Evolutionary conservation across 2,797 vertebrate species (phyloP).

Genomic region (Tapera naevia): DNA sequence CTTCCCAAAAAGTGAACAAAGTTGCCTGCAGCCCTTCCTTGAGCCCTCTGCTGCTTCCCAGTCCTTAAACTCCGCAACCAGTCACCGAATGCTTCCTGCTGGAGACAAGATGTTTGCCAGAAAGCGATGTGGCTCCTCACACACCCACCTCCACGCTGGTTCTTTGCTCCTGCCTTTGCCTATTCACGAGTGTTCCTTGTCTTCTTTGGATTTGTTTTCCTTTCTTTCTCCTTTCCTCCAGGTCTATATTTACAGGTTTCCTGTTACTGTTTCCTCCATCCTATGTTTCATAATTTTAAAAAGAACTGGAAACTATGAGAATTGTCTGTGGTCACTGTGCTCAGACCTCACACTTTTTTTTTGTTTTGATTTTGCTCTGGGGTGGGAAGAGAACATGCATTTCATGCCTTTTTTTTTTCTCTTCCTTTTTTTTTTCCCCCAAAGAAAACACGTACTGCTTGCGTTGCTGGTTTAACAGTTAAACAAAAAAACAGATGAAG

Average conservation of each 20-base stretch:
- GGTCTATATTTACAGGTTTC: background rate
- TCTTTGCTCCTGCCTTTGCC: background rate
- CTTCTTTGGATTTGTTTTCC: background rate
- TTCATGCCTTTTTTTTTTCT: too few species aligned
- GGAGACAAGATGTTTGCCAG: background rate
- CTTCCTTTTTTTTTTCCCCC: background rate
- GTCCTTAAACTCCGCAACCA: background rate
- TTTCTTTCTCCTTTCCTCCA: background rate
- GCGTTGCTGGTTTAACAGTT: background rate
- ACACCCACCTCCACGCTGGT: fast-evolving
- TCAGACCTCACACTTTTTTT: background rate
- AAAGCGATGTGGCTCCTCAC: fast-evolving
- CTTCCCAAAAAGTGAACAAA: background rate
- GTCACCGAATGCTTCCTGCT: background rate
- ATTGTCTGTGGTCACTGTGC: background rate
- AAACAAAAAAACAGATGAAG: background rate
- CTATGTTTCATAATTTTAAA: background rate
- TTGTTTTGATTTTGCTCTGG: background rate
- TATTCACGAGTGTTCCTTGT: background rate
- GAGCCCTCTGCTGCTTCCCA: background rate
- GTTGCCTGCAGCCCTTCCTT: background rate
- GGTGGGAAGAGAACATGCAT: fast-evolving
- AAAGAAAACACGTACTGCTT: background rate
- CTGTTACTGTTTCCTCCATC: background rate
- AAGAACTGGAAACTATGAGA: background rate